These are phyloP conservation scores for Agapostemon virescens DNA, from an alignment of 2,888 invertebrate genomes.

Conservation along the genomic window DNA sequence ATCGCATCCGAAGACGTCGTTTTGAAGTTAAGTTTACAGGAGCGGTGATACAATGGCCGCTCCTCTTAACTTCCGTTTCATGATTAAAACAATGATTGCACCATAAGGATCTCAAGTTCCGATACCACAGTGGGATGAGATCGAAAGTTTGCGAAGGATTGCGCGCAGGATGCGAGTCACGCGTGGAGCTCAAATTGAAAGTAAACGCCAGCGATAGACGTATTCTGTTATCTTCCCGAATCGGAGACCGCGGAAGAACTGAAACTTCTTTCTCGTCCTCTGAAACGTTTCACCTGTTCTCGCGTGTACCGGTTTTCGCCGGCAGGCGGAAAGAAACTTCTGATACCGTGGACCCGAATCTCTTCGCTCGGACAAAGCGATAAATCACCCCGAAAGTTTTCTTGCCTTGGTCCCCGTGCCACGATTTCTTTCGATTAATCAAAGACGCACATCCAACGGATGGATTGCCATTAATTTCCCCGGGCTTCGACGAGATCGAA, in stretches of 20 bases:
- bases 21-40: too few species aligned
- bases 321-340: slow-evolving; percentile 48
- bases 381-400: slow-evolving; percentile 57
- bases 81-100: neutral
- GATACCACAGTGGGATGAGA: neutral
- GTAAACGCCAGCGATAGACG: slow-evolving; percentile 6
- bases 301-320: neutral
- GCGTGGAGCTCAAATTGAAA: neutral
- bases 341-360: slow-evolving; percentile 38
- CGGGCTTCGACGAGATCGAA: slow-evolving; percentile 24
- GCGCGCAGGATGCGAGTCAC: neutral
- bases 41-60: too few species aligned
- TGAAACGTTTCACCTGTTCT: slow-evolving; percentile 5
- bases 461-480: slow-evolving; percentile 62
- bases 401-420: slow-evolving; percentile 29
- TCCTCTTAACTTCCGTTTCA: too few species aligned
- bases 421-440: slow-evolving; percentile 65
- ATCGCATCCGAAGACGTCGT: too few species aligned
- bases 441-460: slow-evolving; percentile 54
- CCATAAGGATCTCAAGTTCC: neutral
- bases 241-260: neutral
- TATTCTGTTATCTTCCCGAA: neutral
- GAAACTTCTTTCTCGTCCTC: neutral
- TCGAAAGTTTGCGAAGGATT: neutral
- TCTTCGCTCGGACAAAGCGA: slow-evolving; percentile 46